Conservation (phyloP, 2,888 invertebrate genomes). For the Agrotis exclamationis region DNA sequence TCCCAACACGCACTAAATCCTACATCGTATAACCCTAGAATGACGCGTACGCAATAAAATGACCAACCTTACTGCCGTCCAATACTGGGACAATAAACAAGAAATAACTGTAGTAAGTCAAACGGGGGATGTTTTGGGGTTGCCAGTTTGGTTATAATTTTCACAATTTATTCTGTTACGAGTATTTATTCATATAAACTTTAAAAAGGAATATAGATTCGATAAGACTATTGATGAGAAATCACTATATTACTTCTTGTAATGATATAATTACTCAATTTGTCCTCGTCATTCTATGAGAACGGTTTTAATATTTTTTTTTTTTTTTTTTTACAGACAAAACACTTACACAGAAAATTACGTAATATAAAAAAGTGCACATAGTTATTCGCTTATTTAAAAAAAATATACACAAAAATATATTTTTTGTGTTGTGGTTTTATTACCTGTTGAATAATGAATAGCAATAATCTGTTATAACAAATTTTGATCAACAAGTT, state of each 20-base stretch:
- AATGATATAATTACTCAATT: too few relatives aligned
- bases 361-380: too few relatives aligned
- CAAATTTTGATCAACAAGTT: neutral
- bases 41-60: constrained; percentile 66
- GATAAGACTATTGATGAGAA: too few relatives aligned
- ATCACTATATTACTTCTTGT: too few relatives aligned
- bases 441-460: neutral
- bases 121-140: constrained; percentile 47
- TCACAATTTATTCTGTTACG: neutral
- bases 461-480: neutral
- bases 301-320: too few relatives aligned
- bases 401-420: too few relatives aligned
- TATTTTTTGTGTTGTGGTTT: too few relatives aligned
- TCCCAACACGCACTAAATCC: constrained; percentile 46
- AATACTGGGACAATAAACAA: constrained; percentile 63
- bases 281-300: too few relatives aligned
- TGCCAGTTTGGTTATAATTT: constrained; percentile 24
- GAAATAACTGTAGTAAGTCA: constrained; percentile 68
- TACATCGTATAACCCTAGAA: constrained; percentile 53
- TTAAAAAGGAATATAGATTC: neutral
- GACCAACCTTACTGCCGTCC: constrained; percentile 66
- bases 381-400: too few relatives aligned
- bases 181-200: neutral
- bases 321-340: too few relatives aligned
- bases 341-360: too few relatives aligned